Evolutionary conservation across 2,797 vertebrate species (phyloP), one percentile per base, ranked within the genome.

Genomic region (Pangasius sanitwongsei): DNA sequence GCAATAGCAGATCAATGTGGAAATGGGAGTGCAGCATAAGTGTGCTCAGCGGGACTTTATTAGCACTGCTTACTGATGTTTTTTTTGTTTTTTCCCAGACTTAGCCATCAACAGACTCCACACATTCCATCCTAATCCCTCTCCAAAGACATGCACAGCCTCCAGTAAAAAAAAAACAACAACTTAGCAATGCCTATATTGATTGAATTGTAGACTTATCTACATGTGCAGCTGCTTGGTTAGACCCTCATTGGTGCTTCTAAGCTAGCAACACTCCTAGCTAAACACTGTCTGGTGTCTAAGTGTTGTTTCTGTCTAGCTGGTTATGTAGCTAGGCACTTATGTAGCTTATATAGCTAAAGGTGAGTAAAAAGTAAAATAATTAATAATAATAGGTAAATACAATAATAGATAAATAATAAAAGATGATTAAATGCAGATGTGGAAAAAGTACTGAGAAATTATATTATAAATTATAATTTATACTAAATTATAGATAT

Each of bases 41-140:
- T 85, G 44, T 34, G 44, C 83, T 85, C 83, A 69, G 63, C 18
- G 63, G 83, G 83, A 84, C 63, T 84, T 69, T 31, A 84, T 50
- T 84, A 84, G 61, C 57, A 44, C 57, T 28, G 59, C 59, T 41
- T 44, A 15, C 28, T 55, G 28, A 44, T 63, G 57, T 2, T 23
- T 44, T 28, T 70, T 41, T 41, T 41, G 4, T 6, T 23, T 20
- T 23, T 4, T 8, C 25, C 16, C n/a, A 28, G 57, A 31, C 63
- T 31, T 50, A 4, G 6, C 15, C 28, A 31, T 67, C 16, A 53
- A 9, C 2, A 0, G 16, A 84, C 61, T 31, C 15, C 8, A 67
- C 41, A 50, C 28, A 50, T 15, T 50, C 41, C 18, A 8, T 83
- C 15, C 25, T 63, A 61, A 83, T 7, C 34, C 55, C 28, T 11